These are phyloP conservation scores for Arizona elegans DNA, from an alignment of 2,113 vertebrate species.

Conservation along the genomic window DNA sequence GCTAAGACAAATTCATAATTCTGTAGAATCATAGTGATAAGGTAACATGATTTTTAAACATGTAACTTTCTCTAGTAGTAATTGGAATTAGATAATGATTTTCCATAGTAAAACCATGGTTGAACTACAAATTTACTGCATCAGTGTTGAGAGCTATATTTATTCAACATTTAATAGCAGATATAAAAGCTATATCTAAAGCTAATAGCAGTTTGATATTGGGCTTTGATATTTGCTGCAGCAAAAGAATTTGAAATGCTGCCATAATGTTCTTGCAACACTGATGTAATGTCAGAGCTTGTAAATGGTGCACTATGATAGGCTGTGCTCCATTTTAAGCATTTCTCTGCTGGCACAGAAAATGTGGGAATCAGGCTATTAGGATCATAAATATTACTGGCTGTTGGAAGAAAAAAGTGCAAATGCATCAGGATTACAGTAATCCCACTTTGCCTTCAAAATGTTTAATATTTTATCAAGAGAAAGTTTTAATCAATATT, in stretches of 20 bases:
- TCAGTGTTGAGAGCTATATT: slow-evolving; percentile 59
- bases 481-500: slow-evolving; percentile 36
- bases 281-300: background rate
- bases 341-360: background rate
- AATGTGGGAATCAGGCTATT: slow-evolving; percentile 13
- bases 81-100: slow-evolving; percentile 70
- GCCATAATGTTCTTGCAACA: background rate
- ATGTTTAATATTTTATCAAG: slow-evolving; percentile 24
- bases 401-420: background rate
- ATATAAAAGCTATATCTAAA: slow-evolving; percentile 56
- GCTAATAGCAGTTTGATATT: slow-evolving; percentile 13
- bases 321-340: background rate
- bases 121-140: slow-evolving; percentile 61
- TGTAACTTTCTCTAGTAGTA: slow-evolving; percentile 65
- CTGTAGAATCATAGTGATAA: slow-evolving; percentile 47
- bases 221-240: background rate
- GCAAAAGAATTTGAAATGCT: background rate
- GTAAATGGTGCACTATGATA: background rate
- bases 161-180: slow-evolving; percentile 62
- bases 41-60: slow-evolving; percentile 61
- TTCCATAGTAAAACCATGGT: slow-evolving; percentile 59
- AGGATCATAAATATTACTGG: slow-evolving; percentile 47
- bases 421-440: slow-evolving; percentile 8
- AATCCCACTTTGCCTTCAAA: slow-evolving; percentile 38
- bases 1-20: slow-evolving; percentile 58